A percentile compares a stretch with the other conserved stretches of the same genome.
These are phyloP conservation scores for Choloepus didactylus DNA, from an alignment of 2,797 vertebrate genomes.

Conservation along the genomic window DNA sequence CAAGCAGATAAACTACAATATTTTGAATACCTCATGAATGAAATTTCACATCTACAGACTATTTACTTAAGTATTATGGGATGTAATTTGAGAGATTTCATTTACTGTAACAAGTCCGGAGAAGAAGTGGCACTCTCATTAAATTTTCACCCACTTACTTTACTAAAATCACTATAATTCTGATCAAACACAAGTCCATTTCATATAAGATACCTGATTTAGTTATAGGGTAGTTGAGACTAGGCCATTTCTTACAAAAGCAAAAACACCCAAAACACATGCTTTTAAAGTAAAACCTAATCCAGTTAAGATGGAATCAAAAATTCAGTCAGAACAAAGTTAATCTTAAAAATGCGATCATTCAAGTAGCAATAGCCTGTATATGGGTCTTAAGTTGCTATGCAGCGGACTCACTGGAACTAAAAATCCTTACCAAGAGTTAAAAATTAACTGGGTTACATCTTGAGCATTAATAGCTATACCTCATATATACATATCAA, in stretches of 20 bases:
- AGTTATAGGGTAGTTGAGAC: background rate
- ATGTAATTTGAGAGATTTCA: conserved; percentile 38
- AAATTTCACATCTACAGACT: conserved; percentile 29
- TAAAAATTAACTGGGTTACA: background rate
- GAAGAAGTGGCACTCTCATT: conserved; percentile 39
- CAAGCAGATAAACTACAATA: background rate
- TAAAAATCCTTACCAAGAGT: background rate
- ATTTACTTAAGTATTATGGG: conserved; percentile 28
- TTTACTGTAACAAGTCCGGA: background rate
- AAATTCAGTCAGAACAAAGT: conserved; percentile 12
- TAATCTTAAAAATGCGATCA: background rate
- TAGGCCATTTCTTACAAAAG: conserved; percentile 50
- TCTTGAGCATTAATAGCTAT: conserved; percentile 16
- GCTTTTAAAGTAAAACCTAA: conserved; percentile 3
- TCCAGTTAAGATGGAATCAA: background rate
- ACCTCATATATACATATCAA: conserved; percentile 26
- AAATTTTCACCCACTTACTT: conserved; percentile 1
- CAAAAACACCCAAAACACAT: background rate
- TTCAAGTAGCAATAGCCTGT: conserved; percentile 14
- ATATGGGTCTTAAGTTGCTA: background rate
- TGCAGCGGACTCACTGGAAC: background rate
- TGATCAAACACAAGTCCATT: conserved; percentile 6
- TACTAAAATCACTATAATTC: conserved; percentile 19
- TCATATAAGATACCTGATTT: background rate
- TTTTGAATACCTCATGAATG: conserved; percentile 54